Evolutionary conservation across 2,888 invertebrate genomes (phyloP), one percentile per base, ranked within the genome.

Genomic region (Drosophila sordidula): DNA sequence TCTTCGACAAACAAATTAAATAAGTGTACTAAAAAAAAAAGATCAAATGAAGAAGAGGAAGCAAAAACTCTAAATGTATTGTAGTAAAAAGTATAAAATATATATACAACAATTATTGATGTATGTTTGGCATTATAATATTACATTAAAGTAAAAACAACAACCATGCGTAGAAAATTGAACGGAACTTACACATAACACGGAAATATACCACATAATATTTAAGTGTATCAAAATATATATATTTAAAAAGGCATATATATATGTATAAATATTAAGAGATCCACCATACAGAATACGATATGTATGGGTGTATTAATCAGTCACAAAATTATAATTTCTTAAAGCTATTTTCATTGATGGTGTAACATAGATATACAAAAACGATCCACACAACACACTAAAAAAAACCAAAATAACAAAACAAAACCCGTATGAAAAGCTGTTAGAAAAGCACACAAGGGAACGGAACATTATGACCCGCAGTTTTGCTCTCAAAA

Each of bases 291-390:
- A 69, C 67, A 39, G 36, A 46, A 52, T 39, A 61, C 59, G 45
- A 47, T 29, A 42, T 12, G 49, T 39, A 59, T 68, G 29, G 18
- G 58, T 66, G 45, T 56, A 47, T 58, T 12, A 45, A 58, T 36
- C 52, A 56, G 54, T 47, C 49, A 63, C 29, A 58, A 63, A 51
- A 50, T 69, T 70, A 86, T 83, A 26, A 77, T 80, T 86, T 76
- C 25, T 25, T 47, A 26, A 66, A 76, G 46, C 66, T 78, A 66
- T 78, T 82, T 85, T 85, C 81, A 69, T 78, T 88, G 89, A 85
- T 85, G 85, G 89, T 86, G 81, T 86, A 87, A 81, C 59, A 80
- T 87, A 80, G 69, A 78, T 80, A 83, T 80, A 82, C 73, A 83
- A 70, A 86, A 61, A 44, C 51, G 14, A 34, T n/a, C 49, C 54